These are phyloP conservation scores for Automeris io DNA, from an alignment of 2,888 invertebrate species.

Conservation along the genomic window DNA sequence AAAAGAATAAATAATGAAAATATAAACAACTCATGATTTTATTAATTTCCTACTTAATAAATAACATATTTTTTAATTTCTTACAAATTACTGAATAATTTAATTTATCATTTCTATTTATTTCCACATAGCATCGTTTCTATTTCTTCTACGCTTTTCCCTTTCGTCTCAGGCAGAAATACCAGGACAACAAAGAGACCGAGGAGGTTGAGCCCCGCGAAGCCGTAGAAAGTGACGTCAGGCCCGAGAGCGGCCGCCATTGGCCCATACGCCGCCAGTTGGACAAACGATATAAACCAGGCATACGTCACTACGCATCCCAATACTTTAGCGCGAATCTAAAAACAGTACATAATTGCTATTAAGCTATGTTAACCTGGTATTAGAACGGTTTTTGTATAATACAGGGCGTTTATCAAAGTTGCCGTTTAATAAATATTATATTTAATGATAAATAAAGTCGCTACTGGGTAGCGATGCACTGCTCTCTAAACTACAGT, in stretches of 20 bases:
- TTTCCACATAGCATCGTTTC: slow-evolving; percentile 20
- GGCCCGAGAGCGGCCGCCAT: slow-evolving; percentile 22
- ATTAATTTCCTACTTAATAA: too few species aligned
- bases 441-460: too few species aligned
- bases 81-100: too few species aligned
- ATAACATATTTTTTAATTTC: too few species aligned
- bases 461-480: too few species aligned
- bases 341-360: slow-evolving; percentile 17
- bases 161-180: slow-evolving; percentile 58
- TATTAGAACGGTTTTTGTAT: too few species aligned
- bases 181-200: slow-evolving; percentile 37
- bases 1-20: too few species aligned
- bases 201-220: slow-evolving; percentile 38
- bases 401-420: too few species aligned
- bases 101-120: slow-evolving; percentile 4
- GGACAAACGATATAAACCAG: slow-evolving; percentile 45
- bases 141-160: slow-evolving; percentile 48
- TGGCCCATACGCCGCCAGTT: slow-evolving; percentile 25
- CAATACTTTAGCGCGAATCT: slow-evolving; percentile 50
- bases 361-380: too few species aligned
- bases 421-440: too few species aligned
- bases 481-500: too few species aligned
- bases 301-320: slow-evolving; percentile 48
- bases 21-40: too few species aligned
- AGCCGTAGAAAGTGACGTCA: slow-evolving; percentile 43